Evolutionary conservation across 37 sponge, comb jelly and placozoan genomes (phyloP), one percentile per base, ranked within the genome.

Genomic region (Halichondria panicea): DNA sequence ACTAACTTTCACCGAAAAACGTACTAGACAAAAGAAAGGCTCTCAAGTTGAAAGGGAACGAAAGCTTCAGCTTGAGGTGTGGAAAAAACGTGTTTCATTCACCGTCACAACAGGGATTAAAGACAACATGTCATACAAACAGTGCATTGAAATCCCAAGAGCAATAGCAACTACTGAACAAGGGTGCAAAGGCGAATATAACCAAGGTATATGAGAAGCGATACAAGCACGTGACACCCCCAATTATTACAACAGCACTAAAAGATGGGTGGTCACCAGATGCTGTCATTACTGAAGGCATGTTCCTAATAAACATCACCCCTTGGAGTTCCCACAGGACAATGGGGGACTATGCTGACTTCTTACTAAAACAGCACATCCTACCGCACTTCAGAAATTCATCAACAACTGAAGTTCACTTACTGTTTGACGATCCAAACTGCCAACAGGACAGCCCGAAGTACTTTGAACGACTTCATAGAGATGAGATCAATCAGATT

Each of bases 381-480:
- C 3, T 67, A 6, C 42, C 44, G 18, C 68, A 67, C 44, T 70
- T 52, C 54, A 70, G 71, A 70, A 46, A 70, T 70, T 32, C 54
- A 27, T 32, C 54, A 46, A n/a, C n/a, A n/a, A 40, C 42, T 28
- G 63, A 80, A 50, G 75, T 82, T 1, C 83, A 82, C 44, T 65
- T 82, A 54, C 4, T 82, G 1, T 82, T 82, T 74, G 83, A 82
- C 48, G 53, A 72, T 45, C 75, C 68, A 25, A 32, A 43, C 3
- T 40, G 68, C 35, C 66, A 37, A 39, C 44, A 4, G 2, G 39
- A 63, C 12, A 81, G 61, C 42, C 75, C 83, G 1, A 82, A 82
- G 74, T 4, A 0, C 11, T 82, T 50, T 73, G 83, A 73, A 62
- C 40, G 65, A 21, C 37, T 2, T 9, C 37, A 52, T 1, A 5